phyloP scores from a whole-genome alignment of 2,797 vertebrate species.

The Onychomys arenicola region DNA sequence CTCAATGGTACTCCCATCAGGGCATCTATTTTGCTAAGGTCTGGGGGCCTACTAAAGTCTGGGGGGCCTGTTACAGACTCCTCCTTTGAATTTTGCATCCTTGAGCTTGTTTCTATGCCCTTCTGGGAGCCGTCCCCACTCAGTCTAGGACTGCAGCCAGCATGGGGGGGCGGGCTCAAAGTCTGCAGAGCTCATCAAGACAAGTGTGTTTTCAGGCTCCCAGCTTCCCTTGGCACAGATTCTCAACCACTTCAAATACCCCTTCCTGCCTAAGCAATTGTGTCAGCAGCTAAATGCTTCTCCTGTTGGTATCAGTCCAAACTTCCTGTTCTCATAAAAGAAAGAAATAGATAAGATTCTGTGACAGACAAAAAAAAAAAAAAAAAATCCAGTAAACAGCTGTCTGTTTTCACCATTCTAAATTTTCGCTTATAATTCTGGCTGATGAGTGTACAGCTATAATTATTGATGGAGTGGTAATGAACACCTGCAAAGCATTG shows the following conservation, averaged over 20 bases:
- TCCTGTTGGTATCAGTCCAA: slow-evolving; percentile 46
- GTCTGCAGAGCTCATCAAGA: neutral
- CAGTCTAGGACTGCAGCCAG: neutral
- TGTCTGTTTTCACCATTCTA: neutral
- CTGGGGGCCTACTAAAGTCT: neutral
- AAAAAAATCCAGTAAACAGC: slow-evolving; percentile 22
- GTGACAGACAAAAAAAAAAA: neutral
- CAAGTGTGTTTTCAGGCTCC: neutral
- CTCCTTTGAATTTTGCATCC: neutral
- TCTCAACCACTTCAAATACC: slow-evolving; percentile 41
- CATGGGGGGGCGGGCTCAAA: neutral
- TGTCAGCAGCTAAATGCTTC: slow-evolving; percentile 51
- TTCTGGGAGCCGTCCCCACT: neutral
- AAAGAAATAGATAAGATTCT: slow-evolving; percentile 29
- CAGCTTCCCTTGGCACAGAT: neutral
- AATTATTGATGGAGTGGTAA: slow-evolving; percentile 55
- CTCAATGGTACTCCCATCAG: neutral
- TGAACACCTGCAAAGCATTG: neutral
- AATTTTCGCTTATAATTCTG: slow-evolving; percentile 40
- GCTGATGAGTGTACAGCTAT: neutral
- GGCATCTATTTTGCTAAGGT: neutral
- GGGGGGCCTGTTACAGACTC: neutral
- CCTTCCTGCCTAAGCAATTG: slow-evolving; percentile 41
- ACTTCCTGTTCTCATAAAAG: slow-evolving; percentile 60
- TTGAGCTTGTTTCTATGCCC: neutral